phyloP scores from a whole-genome alignment of 1,140 invertebrate species.

The Frieseomelitta varia region DNA sequence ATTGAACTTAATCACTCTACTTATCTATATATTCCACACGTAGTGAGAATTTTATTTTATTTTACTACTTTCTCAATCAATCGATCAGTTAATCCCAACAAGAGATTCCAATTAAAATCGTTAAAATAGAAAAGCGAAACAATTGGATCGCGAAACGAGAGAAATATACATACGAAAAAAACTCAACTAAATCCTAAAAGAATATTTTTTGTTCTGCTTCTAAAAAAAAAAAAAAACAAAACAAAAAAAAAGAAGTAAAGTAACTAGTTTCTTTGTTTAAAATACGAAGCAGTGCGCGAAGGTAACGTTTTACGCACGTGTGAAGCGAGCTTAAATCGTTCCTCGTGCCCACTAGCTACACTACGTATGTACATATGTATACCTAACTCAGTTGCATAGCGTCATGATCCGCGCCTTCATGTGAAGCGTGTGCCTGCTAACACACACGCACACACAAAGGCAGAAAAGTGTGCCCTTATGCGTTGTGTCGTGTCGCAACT shows the following conservation, averaged over 20 bases:
- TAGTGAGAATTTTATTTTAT: no score
- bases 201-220: not conserved
- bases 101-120: no score
- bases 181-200: not conserved
- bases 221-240: not conserved
- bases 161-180: no score
- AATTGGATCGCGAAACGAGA: no score
- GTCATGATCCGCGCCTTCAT: not conserved
- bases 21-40: no score
- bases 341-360: no score
- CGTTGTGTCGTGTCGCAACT: not conserved
- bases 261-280: not conserved
- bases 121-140: no score
- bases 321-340: not conserved
- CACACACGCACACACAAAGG: not conserved
- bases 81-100: no score
- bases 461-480: not conserved
- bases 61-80: no score
- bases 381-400: not conserved
- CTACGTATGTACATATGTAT: not conserved
- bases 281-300: not conserved
- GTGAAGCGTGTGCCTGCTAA: no score
- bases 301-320: not conserved
- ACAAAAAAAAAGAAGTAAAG: not conserved
- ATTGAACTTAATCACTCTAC: no score